Evolutionary conservation across 2,888 invertebrate species (phyloP).

Genomic region (Hydrotaea cyrtoneurina): DNA sequence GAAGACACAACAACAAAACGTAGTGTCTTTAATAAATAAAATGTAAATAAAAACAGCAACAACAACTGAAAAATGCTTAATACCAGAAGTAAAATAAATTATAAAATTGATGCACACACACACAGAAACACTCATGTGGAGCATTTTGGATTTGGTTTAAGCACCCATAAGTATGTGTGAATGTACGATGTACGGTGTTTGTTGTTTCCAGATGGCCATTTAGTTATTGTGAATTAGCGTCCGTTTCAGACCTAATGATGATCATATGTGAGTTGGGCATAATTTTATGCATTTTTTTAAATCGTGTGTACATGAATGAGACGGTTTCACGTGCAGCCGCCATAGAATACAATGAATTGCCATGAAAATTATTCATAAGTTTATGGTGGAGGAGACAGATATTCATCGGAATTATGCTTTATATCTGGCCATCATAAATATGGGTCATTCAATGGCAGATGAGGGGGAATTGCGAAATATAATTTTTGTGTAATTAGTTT

Average conservation of each 20-base stretch:
- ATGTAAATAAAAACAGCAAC: not conserved
- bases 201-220: constrained; percentile 18
- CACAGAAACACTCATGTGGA: constrained; percentile 1
- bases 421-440: not conserved
- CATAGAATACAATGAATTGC: not conserved
- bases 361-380: not conserved
- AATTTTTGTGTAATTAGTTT: too few species aligned
- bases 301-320: not conserved
- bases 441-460: constrained; percentile 14
- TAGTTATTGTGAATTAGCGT: constrained; percentile 8
- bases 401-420: not conserved
- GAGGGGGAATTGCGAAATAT: not conserved
- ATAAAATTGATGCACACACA: constrained; percentile 43
- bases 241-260: not conserved
- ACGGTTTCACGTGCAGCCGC: not conserved
- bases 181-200: not conserved
- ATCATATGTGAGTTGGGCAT: constrained; percentile 3
- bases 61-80: not conserved
- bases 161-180: not conserved
- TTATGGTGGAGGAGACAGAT: not conserved
- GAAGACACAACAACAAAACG: constrained; percentile 38
- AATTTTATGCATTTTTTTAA: constrained; percentile 1
- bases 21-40: constrained; percentile 4
- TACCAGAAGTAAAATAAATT: constrained; percentile 32
- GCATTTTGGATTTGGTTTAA: not conserved